Percentiles rank a stretch among this genome's conserved stretches.
phyloP scores from a whole-genome alignment of 2,888 invertebrate species.

The Synanthedon myopaeformis region DNA sequence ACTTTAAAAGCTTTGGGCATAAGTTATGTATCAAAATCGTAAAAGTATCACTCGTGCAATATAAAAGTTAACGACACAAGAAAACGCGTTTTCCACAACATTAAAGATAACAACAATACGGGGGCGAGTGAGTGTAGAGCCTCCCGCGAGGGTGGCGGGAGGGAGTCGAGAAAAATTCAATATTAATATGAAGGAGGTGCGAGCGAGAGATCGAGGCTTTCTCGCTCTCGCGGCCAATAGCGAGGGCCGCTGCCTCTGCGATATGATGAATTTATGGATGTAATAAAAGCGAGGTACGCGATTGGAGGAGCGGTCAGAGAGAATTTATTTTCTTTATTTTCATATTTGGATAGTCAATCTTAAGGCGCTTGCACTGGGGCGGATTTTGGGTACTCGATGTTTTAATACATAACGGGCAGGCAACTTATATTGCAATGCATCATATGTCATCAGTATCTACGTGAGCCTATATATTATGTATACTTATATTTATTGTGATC shows the following conservation, averaged over 20 bases:
- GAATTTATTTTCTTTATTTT: constrained; percentile 72
- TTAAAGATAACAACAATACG: constrained; percentile 72
- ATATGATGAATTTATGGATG: constrained; percentile 88
- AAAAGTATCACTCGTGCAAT: constrained; percentile 70
- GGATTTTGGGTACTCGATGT: constrained; percentile 9
- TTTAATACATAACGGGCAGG: constrained; percentile 12
- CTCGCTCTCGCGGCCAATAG: constrained; percentile 70
- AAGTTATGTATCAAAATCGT: constrained; percentile 65
- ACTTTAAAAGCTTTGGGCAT: constrained; percentile 19
- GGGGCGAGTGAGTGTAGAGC: constrained; percentile 69
- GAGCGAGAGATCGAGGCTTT: constrained; percentile 65
- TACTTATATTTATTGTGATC: not conserved
- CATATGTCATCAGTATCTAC: not conserved
- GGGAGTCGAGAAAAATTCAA: constrained; percentile 80
- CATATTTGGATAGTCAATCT: constrained; percentile 64
- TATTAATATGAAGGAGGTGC: constrained; percentile 83
- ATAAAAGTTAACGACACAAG: constrained; percentile 72
- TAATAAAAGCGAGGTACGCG: constrained; percentile 78
- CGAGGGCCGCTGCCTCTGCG: constrained; percentile 64
- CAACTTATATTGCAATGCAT: constrained; percentile 3
- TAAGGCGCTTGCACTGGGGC: constrained; percentile 36
- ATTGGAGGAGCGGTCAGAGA: constrained; percentile 73
- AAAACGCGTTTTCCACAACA: constrained; percentile 72
- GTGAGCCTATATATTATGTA: not conserved
- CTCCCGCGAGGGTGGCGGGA: constrained; percentile 65